phyloP scores from a whole-genome alignment of 2,797 vertebrate genomes.

The Rhincodon typus region DNA sequence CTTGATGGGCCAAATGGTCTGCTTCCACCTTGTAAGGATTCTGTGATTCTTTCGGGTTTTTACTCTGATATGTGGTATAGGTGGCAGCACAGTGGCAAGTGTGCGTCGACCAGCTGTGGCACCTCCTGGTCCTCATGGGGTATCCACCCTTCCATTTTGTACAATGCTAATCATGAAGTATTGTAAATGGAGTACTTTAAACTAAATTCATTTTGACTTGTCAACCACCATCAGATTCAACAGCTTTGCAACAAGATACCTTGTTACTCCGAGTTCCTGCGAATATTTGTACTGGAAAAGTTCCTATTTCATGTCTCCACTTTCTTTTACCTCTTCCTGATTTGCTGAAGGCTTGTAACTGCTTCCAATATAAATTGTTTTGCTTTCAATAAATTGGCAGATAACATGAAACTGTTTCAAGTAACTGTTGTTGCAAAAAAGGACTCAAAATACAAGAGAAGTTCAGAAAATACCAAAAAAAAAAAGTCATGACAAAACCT shows the following conservation, averaged over 20 bases:
- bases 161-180: neutral
- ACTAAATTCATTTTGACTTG: neutral
- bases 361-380: neutral
- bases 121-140: no score
- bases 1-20: no score
- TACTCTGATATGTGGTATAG: no score
- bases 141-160: neutral
- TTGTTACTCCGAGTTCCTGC: neutral
- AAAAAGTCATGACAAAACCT: neutral
- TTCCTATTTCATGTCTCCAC: neutral
- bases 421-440: neutral
- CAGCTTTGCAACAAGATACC: neutral
- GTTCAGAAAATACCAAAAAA: neutral
- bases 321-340: neutral
- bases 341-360: neutral
- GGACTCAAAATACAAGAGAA: neutral
- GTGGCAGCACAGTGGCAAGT: no score
- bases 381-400: neutral
- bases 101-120: no score
- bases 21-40: no score
- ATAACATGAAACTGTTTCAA: neutral
- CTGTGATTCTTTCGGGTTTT: no score
- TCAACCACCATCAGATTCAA: neutral
- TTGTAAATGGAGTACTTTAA: neutral
- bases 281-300: neutral